A percentile compares a stretch with the other conserved stretches of the same genome.
Conservation (phyloP, 2,888 invertebrate genomes). For the Ennomos erosarius region DNA sequence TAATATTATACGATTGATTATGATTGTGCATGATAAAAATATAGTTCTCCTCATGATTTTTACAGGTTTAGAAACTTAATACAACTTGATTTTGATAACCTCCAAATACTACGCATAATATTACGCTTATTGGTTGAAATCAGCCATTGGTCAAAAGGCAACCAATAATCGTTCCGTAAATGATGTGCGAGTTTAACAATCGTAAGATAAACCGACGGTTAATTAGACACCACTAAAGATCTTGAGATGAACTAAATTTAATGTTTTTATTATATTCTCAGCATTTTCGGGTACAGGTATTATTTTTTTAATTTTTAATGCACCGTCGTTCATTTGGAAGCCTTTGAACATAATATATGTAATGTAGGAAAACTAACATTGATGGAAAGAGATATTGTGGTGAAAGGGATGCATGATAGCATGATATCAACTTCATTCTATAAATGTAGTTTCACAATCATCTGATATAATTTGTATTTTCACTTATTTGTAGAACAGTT, state of each 20-base stretch:
- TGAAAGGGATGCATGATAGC: conserved; percentile 37
- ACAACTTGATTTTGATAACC: conserved; percentile 6
- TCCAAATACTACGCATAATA: too few species aligned
- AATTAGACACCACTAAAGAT: not conserved
- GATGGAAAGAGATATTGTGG: conserved; percentile 11
- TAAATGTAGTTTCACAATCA: conserved; percentile 9
- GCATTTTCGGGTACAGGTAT: conserved; percentile 74
- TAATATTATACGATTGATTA: conserved; percentile 9
- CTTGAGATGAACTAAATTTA: conserved; percentile 22
- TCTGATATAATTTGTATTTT: conserved; percentile 4
- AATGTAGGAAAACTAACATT: conserved; percentile 8
- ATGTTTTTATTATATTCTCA: conserved; percentile 47
- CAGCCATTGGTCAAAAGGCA: too few species aligned
- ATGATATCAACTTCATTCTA: conserved; percentile 20
- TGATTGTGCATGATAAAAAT: conserved; percentile 30
- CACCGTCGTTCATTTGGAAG: conserved; percentile 50
- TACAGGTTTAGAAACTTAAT: conserved; percentile 8
- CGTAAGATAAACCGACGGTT: too few species aligned
- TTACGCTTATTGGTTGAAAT: too few species aligned
- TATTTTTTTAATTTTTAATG: conserved; percentile 55
- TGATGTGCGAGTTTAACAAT: too few species aligned
- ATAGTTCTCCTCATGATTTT: conserved; percentile 21
- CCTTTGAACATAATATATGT: conserved; percentile 1
- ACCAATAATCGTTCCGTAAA: too few species aligned
- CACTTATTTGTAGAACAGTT: too few species aligned